A percentile compares a stretch with the other conserved stretches of the same genome.
phyloP scores from a whole-genome alignment of 2,888 invertebrate genomes.

The Tetranychus truncatus region DNA sequence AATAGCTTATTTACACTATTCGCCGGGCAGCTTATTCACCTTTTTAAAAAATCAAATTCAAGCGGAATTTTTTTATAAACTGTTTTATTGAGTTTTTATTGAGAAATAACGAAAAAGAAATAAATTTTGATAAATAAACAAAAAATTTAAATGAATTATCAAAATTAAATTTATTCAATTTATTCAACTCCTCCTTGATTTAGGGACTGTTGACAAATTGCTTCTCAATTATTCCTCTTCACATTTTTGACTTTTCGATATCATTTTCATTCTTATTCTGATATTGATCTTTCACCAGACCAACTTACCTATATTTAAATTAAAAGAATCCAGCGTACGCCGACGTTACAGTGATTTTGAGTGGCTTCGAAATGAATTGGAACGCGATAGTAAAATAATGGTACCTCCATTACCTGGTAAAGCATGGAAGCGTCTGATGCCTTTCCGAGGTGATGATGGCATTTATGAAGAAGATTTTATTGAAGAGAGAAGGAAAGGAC shows the following conservation, averaged over 20 bases:
- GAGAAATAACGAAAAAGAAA: no score
- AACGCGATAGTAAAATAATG: conserved; percentile 86
- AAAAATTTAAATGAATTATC: no score
- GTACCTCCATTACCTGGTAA: conserved; percentile 24
- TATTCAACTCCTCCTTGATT: no score
- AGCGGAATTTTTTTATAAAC: no score
- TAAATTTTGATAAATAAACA: no score
- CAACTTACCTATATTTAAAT: conserved; percentile 96
- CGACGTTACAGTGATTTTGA: conserved; percentile 98
- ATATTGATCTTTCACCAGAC: conserved; percentile 45
- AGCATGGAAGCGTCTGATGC: conserved; percentile 93
- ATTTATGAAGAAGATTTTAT: conserved; percentile 99
- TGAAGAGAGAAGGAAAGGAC: conserved; percentile 85
- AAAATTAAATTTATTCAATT: no score
- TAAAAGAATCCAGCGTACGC: conserved; percentile 92
- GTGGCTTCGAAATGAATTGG: conserved; percentile 94
- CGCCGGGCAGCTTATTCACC: no score
- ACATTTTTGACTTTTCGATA: neutral
- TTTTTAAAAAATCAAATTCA: no score
- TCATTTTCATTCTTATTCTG: no score
- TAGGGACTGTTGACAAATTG: no score
- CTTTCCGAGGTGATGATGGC: conserved; percentile 94
- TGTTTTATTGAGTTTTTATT: no score
- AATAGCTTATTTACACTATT: no score
- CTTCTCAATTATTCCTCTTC: conserved; percentile 3